Percentiles rank a stretch among this genome's conserved stretches.
Conservation (phyloP, 2,888 invertebrate species). For the Steromphala cineraria region DNA sequence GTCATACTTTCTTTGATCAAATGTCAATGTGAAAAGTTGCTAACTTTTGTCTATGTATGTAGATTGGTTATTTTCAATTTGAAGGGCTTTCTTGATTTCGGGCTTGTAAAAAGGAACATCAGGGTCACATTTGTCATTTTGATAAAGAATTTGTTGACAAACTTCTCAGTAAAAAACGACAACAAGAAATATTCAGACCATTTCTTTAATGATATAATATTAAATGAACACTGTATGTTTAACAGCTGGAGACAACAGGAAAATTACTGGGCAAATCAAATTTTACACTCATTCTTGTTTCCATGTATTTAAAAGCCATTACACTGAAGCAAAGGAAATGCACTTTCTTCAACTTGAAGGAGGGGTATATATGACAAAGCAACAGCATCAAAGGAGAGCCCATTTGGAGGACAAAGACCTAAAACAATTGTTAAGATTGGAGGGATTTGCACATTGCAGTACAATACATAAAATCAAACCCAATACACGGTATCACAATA, state of each 20-base stretch:
- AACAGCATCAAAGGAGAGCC: neutral
- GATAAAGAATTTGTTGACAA: too few species aligned
- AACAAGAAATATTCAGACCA: neutral
- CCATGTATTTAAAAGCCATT: neutral
- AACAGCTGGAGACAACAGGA: neutral
- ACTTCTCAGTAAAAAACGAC: too few species aligned
- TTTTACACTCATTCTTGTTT: neutral
- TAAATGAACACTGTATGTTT: neutral
- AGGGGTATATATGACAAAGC: neutral
- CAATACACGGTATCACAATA: conserved; percentile 2
- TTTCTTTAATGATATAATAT: neutral
- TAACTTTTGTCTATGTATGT: too few species aligned
- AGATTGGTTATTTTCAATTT: too few species aligned
- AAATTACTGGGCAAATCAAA: neutral
- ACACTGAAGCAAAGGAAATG: neutral
- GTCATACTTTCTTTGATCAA: too few species aligned
- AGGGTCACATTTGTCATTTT: too few species aligned
- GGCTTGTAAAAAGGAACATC: too few species aligned
- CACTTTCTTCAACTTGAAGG: neutral
- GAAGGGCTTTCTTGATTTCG: too few species aligned
- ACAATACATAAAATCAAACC: neutral
- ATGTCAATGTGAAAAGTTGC: too few species aligned
- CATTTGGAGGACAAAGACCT: neutral
- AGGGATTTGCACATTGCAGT: neutral
- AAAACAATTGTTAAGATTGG: neutral